Percentiles rank a stretch among this genome's conserved stretches.
Evolutionary conservation across 2,797 vertebrate species (phyloP).

Genomic region (Manis javanica): DNA sequence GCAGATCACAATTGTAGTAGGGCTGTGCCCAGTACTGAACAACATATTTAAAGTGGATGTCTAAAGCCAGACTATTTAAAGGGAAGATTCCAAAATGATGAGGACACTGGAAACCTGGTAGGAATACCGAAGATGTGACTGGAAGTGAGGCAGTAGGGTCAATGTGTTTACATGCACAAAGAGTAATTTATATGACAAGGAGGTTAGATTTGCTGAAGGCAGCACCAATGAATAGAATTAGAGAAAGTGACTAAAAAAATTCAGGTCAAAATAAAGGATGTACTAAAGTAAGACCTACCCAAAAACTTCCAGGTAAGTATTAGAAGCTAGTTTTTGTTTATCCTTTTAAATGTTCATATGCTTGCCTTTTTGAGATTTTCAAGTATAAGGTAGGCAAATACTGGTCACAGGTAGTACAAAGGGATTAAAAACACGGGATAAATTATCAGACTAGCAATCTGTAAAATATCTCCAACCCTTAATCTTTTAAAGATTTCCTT

Average conservation of each 20-base stretch:
- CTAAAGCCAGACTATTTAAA: background rate
- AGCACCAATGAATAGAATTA: background rate
- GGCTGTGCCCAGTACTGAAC: background rate
- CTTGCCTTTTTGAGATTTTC: background rate
- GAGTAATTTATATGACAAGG: background rate
- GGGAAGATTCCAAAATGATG: background rate
- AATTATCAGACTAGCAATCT: background rate
- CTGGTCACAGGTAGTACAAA: background rate
- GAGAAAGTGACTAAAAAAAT: background rate
- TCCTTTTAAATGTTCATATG: background rate
- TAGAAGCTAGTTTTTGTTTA: background rate
- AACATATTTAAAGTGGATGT: background rate
- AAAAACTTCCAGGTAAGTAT: background rate
- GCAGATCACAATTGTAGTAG: background rate
- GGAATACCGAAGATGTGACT: background rate
- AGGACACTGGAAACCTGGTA: background rate
- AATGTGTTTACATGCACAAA: background rate
- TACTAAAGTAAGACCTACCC: background rate
- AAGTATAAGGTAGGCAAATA: background rate
- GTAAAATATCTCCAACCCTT: background rate
- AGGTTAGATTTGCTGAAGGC: background rate
- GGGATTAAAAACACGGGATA: background rate
- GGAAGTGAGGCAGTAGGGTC: background rate
- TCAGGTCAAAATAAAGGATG: background rate
- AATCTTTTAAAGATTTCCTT: background rate